These are phyloP conservation scores for Tenualosa thibaudeaui DNA, from an alignment of 2,797 vertebrate genomes.

Conservation along the genomic window DNA sequence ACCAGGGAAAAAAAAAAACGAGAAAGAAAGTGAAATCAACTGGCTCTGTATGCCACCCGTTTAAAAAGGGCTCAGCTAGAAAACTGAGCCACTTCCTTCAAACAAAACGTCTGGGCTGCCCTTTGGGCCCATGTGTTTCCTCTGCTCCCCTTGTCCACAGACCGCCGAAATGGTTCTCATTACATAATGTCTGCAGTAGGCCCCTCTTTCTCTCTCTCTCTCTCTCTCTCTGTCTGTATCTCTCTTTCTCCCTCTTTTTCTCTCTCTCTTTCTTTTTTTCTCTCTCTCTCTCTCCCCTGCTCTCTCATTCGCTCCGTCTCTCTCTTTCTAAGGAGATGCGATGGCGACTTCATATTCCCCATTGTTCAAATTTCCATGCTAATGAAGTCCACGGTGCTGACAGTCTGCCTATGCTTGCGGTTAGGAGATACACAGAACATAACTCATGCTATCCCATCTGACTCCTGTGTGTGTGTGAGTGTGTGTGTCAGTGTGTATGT, in stretches of 20 bases:
- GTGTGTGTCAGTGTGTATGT: slow-evolving; percentile 9
- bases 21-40: slow-evolving; percentile 41
- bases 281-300: background rate
- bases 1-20: slow-evolving; percentile 37
- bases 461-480: background rate
- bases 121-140: slow-evolving; percentile 58
- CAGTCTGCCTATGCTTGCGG: slow-evolving; percentile 14
- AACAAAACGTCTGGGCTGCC: slow-evolving; percentile 43
- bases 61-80: slow-evolving; percentile 53
- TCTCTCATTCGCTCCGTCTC: background rate
- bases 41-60: background rate
- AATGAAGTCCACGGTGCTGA: slow-evolving; percentile 33
- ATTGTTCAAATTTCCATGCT: slow-evolving; percentile 40
- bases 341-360: slow-evolving; percentile 26
- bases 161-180: slow-evolving; percentile 50
- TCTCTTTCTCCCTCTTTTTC: background rate
- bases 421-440: slow-evolving; percentile 26
- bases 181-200: slow-evolving; percentile 39
- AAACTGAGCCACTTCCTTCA: slow-evolving; percentile 55
- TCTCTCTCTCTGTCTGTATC: background rate
- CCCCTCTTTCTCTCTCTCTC: slow-evolving; percentile 32
- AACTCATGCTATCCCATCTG: slow-evolving; percentile 12
- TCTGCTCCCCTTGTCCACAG: slow-evolving; percentile 44
- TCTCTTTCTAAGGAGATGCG: slow-evolving; percentile 24
- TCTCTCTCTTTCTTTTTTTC: background rate